Base-by-base conservation (phyloP, 2,797 vertebrate species). In the Cyclopterus lumpus region DNA sequence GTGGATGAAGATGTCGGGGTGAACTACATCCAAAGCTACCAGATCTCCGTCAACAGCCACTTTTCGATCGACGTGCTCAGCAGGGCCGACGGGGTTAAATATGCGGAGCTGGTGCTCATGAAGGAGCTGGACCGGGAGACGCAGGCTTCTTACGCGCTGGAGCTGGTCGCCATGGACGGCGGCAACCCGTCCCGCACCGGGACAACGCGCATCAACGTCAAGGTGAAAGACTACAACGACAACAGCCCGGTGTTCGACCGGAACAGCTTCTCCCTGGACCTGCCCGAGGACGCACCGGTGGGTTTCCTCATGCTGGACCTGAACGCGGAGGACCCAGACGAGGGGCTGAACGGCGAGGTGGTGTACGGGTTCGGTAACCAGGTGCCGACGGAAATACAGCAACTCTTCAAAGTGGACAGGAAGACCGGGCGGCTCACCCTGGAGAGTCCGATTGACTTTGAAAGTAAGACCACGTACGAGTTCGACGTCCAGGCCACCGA, bases 141-240 rank as follows among this genome's bases (percentile, higher is more conserved):
- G 24, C 96, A 97, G 87, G 94, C 94, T 2, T 88, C 95, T 55
- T 96, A 97, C 91, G 95, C 94, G 5, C 91, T 99, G 86, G 96
- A 98, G 82, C 94, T 99, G 60, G 95, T 97, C 46, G 98, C 98
- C 4, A 95, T 95, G 85, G 98, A 99, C 1, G 97, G 97, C 0
- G 97, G 98, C 10, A 96, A 94, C 71, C 97, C 97, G 0, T 93
- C 96, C 1, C 96, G 95, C 80, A 95, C 95, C 0, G 96, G 97
- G 77, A 96, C 95, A 0, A 97, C 97, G 38, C 95, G 95, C 1
- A 94, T 99, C 81, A 95, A 95, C 0, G 89, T 99, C 84, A 96
- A 96, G 0, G 97, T 99, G 88, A 96, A 97, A 75, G 98, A 99
- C 12, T 97, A 96, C 81, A 99, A 99, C 0, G 97, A 99, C 93